Evolutionary conservation across 2,888 invertebrate genomes (phyloP).

Genomic region (Apotomis betuletana): DNA sequence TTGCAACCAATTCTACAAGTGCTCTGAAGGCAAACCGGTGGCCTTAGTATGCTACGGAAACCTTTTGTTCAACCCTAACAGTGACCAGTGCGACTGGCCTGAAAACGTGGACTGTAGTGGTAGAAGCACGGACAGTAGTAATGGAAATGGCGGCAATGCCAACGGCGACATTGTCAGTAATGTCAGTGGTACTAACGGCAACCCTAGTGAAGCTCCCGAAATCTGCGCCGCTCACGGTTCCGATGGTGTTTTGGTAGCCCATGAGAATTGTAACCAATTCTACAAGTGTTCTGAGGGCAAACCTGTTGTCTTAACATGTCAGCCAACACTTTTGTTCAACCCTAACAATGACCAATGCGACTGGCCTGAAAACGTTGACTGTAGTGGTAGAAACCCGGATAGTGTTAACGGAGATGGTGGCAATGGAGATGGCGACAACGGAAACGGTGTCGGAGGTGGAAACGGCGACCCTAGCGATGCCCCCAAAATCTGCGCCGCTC

Average conservation of each 20-base stretch:
- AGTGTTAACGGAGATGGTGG: too few species aligned
- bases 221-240: constrained; percentile 53
- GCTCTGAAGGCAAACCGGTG: too few species aligned
- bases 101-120: constrained; percentile 51
- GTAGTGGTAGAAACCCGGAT: constrained; percentile 50
- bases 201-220: constrained; percentile 53
- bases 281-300: constrained; percentile 54
- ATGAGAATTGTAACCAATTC: constrained; percentile 57
- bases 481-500: too few species aligned
- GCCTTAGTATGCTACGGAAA: too few species aligned
- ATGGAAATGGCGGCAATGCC: background rate
- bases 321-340: constrained; percentile 56
- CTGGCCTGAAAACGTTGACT: constrained; percentile 57
- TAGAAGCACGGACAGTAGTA: constrained; percentile 43
- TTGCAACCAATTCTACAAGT: too few species aligned
- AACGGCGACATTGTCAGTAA: background rate
- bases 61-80: constrained; percentile 54
- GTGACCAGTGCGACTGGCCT: constrained; percentile 45
- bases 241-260: constrained; percentile 56
- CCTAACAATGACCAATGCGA: constrained; percentile 52
- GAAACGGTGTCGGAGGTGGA: too few species aligned
- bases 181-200: constrained; percentile 36
- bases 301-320: constrained; percentile 47
- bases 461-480: too few species aligned
- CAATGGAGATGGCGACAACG: too few species aligned